These are phyloP conservation scores for Sardina pilchardus DNA, from an alignment of 2,113 vertebrate genomes.

Conservation along the genomic window DNA sequence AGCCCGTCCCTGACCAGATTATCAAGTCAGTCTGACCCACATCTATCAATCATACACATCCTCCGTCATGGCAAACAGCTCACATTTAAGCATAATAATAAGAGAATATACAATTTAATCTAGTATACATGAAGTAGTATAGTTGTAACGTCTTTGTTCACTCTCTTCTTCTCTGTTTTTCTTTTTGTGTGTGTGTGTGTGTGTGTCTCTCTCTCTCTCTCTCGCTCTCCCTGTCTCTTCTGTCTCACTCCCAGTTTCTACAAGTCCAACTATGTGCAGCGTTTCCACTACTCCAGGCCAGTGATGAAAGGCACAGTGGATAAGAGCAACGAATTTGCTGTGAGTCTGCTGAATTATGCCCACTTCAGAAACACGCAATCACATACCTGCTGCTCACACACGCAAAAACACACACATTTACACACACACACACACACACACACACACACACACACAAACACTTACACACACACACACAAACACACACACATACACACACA, in stretches of 20 bases:
- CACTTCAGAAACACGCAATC: neutral
- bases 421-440: neutral
- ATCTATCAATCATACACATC: neutral
- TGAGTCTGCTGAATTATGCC: conserved; percentile 68
- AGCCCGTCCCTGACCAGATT: conserved; percentile 96
- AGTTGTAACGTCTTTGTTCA: neutral
- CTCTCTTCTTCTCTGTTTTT: conserved; percentile 14
- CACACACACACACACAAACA: neutral
- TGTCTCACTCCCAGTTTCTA: conserved; percentile 80
- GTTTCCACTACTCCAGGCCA: conserved; percentile 93
- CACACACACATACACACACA: conserved; percentile 23
- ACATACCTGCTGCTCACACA: neutral
- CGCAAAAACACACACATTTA: neutral
- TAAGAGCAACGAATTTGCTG: conserved; percentile 95
- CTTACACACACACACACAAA: neutral
- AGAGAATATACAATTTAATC: too few species aligned
- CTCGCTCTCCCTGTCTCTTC: neutral
- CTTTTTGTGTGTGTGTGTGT: too few species aligned
- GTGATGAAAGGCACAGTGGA: conserved; percentile 89
- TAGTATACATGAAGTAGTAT: too few species aligned
- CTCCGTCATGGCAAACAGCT: neutral
- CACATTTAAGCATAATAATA: neutral
- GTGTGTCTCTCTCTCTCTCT: neutral
- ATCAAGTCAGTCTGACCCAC: conserved; percentile 84
- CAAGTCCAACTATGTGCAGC: conserved; percentile 95